phyloP scores from a whole-genome alignment of 2,888 invertebrate genomes.

The Isoperla grammatica region DNA sequence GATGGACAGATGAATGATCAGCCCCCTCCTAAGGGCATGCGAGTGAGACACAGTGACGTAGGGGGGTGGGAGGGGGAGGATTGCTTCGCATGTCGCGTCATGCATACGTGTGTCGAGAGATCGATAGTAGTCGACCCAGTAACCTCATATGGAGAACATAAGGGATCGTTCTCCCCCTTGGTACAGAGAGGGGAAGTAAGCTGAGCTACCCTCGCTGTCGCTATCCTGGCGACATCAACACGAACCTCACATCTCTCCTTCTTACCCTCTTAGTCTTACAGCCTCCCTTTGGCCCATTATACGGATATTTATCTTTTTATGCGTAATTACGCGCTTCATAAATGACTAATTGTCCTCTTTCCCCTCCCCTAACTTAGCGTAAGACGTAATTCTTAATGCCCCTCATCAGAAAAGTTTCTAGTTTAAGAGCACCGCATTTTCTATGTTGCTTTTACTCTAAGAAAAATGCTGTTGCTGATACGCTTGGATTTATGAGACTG shows the following conservation, averaged over 20 bases:
- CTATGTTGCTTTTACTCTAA: not conserved
- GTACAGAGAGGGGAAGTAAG: constrained; percentile 7
- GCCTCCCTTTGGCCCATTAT: constrained; percentile 16
- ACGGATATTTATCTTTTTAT: constrained; percentile 45
- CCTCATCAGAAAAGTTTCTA: constrained; percentile 26
- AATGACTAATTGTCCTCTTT: constrained; percentile 42
- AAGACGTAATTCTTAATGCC: constrained; percentile 22
- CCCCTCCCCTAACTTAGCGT: not conserved
- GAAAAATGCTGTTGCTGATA: no score
- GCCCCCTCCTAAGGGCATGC: no score
- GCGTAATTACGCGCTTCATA: constrained; percentile 46
- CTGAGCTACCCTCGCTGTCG: not conserved
- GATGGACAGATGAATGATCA: no score
- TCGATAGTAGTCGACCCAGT: no score
- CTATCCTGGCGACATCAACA: not conserved
- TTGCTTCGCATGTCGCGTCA: no score
- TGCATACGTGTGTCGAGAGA: no score
- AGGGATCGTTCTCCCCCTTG: not conserved
- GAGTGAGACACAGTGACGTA: no score
- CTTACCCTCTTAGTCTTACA: not conserved
- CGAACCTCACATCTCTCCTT: not conserved
- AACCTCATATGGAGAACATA: not conserved
- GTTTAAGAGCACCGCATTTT: not conserved
- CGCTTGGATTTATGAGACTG: not conserved
- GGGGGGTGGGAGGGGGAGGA: no score